phyloP scores from a whole-genome alignment of 2,888 invertebrate genomes.

The Anorthoa munda region DNA sequence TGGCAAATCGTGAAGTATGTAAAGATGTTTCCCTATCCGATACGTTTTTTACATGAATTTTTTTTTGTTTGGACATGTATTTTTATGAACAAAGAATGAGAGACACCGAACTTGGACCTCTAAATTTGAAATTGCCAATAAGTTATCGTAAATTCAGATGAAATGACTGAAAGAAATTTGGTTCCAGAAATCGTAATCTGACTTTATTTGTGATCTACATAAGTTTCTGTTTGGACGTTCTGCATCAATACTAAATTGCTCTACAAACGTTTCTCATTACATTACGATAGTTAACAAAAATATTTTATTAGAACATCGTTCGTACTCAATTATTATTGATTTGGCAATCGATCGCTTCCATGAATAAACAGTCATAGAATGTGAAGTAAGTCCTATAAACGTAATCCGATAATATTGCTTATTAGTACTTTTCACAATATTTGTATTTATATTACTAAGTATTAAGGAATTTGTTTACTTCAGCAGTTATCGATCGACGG shows the following conservation, averaged over 20 bases:
- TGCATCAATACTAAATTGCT: background rate
- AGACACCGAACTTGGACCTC: background rate
- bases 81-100: too few species aligned
- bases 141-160: background rate
- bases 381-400: conserved; percentile 45
- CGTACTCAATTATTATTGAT: conserved; percentile 44
- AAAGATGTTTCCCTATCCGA: too few species aligned
- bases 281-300: conserved; percentile 2
- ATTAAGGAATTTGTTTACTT: conserved; percentile 46
- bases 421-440: conserved; percentile 39
- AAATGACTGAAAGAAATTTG: background rate
- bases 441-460: conserved; percentile 51
- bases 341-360: conserved; percentile 52
- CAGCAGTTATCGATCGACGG: conserved; percentile 13
- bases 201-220: background rate
- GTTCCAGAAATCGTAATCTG: too few species aligned
- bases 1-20: background rate
- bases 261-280: background rate
- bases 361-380: conserved; percentile 54
- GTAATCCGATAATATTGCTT: conserved; percentile 60
- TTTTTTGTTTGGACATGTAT: too few species aligned
- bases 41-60: too few species aligned
- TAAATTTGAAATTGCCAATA: background rate
- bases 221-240: background rate
- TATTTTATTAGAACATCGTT: conserved; percentile 20